A percentile compares a stretch with the other conserved stretches of the same genome.
Evolutionary conservation across 2,797 vertebrate genomes (phyloP).

Genomic region (Tolypeutes matacus): DNA sequence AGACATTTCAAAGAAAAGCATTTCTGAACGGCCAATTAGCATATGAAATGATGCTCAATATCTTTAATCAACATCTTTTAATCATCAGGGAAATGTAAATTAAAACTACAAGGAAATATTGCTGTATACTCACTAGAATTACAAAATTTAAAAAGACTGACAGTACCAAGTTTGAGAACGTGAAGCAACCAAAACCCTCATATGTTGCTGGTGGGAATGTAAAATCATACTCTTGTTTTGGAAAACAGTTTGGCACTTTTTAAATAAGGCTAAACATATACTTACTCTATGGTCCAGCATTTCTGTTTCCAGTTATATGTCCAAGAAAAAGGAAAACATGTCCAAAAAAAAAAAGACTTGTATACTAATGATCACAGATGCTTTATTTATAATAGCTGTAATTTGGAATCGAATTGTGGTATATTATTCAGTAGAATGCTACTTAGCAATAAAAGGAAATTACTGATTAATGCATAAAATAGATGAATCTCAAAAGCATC

Average conservation of each 20-base stretch:
- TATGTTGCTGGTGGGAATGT: neutral
- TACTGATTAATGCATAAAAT: neutral
- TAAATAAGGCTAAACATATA: neutral
- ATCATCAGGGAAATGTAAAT: conserved; percentile 44
- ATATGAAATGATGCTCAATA: neutral
- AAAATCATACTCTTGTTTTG: neutral
- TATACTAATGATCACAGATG: neutral
- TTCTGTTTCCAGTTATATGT: neutral
- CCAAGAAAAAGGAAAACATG: neutral
- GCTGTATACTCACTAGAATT: neutral
- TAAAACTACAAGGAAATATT: conserved; percentile 53
- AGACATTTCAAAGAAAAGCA: neutral
- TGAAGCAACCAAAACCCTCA: neutral
- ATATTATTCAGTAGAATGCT: neutral
- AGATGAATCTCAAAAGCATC: conserved; percentile 14
- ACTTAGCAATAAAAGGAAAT: neutral
- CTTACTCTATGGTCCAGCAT: neutral
- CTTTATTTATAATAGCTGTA: neutral
- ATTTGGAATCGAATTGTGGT: neutral
- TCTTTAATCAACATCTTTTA: conserved; percentile 22
- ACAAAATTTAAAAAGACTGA: conserved; percentile 8
- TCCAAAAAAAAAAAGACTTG: neutral
- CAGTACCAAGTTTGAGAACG: neutral
- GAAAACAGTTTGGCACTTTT: neutral
- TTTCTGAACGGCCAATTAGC: neutral